These are phyloP conservation scores for Lepisosteus oculatus DNA, from an alignment of 2,113 vertebrate genomes.

Conservation along the genomic window DNA sequence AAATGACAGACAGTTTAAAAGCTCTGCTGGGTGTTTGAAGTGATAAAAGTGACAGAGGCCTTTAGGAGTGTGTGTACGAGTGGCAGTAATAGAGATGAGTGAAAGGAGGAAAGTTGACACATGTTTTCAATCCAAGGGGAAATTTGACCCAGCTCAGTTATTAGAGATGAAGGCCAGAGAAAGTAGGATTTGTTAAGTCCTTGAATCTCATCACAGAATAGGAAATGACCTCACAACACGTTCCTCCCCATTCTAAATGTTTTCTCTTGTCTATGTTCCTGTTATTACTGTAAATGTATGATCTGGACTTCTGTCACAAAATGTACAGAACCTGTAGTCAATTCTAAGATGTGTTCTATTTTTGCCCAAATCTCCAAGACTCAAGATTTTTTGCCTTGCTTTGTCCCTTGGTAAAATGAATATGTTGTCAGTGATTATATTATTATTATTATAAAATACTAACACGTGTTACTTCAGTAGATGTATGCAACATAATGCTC, in stretches of 20 bases:
- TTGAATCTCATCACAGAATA: constrained; percentile 58
- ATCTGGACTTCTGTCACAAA: too few species aligned
- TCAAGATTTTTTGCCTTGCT: too few species aligned
- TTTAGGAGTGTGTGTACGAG: constrained; percentile 60
- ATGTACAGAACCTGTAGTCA: too few species aligned
- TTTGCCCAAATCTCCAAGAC: background rate
- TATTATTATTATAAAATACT: too few species aligned
- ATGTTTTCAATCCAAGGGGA: constrained; percentile 57
- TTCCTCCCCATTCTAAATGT: constrained; percentile 31
- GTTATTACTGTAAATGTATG: background rate
- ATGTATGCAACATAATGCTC: too few species aligned
- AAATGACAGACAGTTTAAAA: constrained; percentile 57
- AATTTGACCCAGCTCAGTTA: constrained; percentile 69
- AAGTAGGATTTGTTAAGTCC: constrained; percentile 64
- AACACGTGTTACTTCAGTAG: too few species aligned
- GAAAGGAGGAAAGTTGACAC: constrained; percentile 62
- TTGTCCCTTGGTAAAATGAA: too few species aligned
- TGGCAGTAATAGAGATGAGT: constrained; percentile 65
- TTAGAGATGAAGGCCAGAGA: constrained; percentile 66
- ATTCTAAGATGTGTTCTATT: too few species aligned
- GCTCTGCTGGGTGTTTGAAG: constrained; percentile 64
- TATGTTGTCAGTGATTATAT: too few species aligned
- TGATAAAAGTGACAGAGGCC: constrained; percentile 66
- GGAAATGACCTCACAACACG: constrained; percentile 46
- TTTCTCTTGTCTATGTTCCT: background rate